Percentiles rank a stretch among this genome's conserved stretches.
Evolutionary conservation across 2,797 vertebrate genomes (phyloP).

Genomic region (Myotis pilosus): DNA sequence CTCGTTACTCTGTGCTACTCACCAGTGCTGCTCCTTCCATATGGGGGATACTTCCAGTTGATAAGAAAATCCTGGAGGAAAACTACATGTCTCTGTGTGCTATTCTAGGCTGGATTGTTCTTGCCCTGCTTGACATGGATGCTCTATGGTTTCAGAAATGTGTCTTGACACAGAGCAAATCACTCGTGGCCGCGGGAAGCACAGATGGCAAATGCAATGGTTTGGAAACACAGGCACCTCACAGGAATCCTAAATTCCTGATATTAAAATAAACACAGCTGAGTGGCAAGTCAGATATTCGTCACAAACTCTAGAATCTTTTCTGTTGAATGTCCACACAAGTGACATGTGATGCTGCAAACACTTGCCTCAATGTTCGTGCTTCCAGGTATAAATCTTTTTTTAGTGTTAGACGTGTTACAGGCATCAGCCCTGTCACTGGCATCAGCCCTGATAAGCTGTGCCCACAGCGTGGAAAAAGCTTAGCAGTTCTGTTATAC

Average conservation of each 20-base stretch:
- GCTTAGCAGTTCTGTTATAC: conserved; percentile 66
- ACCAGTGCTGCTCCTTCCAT: neutral
- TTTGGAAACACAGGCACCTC: neutral
- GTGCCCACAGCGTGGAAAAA: conserved; percentile 61
- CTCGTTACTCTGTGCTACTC: fast-evolving
- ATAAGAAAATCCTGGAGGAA: neutral
- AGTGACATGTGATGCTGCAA: neutral
- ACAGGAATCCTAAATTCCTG: neutral
- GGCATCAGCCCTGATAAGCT: conserved; percentile 63
- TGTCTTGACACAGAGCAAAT: neutral
- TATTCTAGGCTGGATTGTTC: neutral
- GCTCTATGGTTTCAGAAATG: neutral
- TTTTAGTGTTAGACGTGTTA: neutral
- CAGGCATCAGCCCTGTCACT: neutral
- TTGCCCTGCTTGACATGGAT: neutral
- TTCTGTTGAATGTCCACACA: neutral
- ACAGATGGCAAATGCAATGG: neutral
- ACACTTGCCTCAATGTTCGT: neutral
- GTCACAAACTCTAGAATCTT: neutral
- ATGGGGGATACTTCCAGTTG: neutral
- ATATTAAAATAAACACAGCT: neutral
- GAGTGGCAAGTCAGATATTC: neutral
- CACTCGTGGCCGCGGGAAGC: neutral
- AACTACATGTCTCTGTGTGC: neutral
- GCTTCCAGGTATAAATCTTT: conserved; percentile 23